These are phyloP conservation scores for Phycodurus eques DNA, from an alignment of 2,113 vertebrate genomes.

Conservation along the genomic window DNA sequence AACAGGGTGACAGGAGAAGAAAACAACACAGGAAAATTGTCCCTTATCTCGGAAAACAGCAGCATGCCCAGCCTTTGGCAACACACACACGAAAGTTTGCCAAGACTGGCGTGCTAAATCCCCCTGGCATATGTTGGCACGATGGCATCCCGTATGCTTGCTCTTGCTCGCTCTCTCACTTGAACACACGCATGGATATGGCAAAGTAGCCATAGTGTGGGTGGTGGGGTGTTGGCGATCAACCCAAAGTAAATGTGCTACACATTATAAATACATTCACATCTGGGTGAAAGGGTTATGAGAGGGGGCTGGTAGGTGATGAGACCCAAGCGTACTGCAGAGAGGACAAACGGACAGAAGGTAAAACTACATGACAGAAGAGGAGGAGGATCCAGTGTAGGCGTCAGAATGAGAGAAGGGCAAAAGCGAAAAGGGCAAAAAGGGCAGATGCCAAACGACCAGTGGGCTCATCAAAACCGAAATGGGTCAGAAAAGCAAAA, in stretches of 20 bases:
- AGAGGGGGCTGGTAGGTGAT: slow-evolving; percentile 46
- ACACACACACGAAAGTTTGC: slow-evolving; percentile 28
- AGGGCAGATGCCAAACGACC: background rate
- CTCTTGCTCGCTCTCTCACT: slow-evolving; percentile 46
- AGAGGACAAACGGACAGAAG: slow-evolving; percentile 40
- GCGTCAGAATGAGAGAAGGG: slow-evolving; percentile 32
- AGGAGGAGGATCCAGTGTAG: slow-evolving; percentile 7
- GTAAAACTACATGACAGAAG: slow-evolving; percentile 27
- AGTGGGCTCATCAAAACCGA: background rate
- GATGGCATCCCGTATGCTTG: slow-evolving; percentile 65
- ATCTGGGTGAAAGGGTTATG: slow-evolving; percentile 71
- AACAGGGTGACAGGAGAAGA: slow-evolving; percentile 55
- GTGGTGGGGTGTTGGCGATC: slow-evolving; percentile 33
- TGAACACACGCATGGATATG: slow-evolving; percentile 33
- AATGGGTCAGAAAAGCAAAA: slow-evolving; percentile 40
- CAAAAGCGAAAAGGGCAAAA: background rate
- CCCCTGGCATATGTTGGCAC: slow-evolving; percentile 72
- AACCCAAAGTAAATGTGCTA: slow-evolving; percentile 65
- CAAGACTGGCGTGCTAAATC: slow-evolving; percentile 68
- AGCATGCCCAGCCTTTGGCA: slow-evolving; percentile 62
- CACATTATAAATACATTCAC: slow-evolving; percentile 75
- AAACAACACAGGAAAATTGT: slow-evolving; percentile 50
- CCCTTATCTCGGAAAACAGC: slow-evolving; percentile 72
- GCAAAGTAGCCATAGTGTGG: slow-evolving; percentile 53
- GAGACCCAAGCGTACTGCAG: slow-evolving; percentile 44